phyloP scores from a whole-genome alignment of 1,140 invertebrate species.

The Oryzaephilus surinamensis region DNA sequence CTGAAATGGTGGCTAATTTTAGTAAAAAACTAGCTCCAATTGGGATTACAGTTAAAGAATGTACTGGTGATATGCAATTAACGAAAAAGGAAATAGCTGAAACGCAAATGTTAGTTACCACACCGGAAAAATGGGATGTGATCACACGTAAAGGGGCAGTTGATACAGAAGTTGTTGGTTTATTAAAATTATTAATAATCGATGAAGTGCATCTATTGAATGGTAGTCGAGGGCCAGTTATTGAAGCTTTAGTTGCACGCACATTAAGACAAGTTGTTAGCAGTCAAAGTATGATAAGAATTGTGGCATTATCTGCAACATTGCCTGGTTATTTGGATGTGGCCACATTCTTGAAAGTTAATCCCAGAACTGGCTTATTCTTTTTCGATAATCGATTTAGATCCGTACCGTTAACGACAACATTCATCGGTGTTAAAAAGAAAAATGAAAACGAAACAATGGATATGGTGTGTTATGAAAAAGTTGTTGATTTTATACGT shows the following conservation, averaged over 20 bases:
- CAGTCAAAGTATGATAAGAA: conserved; percentile 93
- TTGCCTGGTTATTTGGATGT: conserved; percentile 98
- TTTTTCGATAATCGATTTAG: conserved; percentile 94
- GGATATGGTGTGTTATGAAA: conserved; percentile 91
- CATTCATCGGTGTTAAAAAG: conserved; percentile 85
- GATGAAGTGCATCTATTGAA: conserved; percentile 98
- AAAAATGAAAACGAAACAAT: conserved; percentile 60
- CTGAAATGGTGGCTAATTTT: conserved; percentile 97
- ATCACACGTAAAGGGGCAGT: conserved; percentile 85
- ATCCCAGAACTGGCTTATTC: conserved; percentile 86
- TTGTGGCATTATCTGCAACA: conserved; percentile 96
- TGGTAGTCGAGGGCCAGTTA: conserved; percentile 93
- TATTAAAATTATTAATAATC: conserved; percentile 92
- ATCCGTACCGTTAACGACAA: conserved; percentile 80
- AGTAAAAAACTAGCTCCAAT: conserved; percentile 62
- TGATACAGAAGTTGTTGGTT: conserved; percentile 79
- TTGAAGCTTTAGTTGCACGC: conserved; percentile 93
- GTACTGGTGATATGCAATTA: conserved; percentile 97
- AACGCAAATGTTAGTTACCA: conserved; percentile 97
- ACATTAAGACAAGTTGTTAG: conserved; percentile 91
- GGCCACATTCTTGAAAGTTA: conserved; percentile 87
- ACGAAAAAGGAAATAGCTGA: conserved; percentile 89
- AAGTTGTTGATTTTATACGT: conserved; percentile 76
- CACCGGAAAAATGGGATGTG: conserved; percentile 99
- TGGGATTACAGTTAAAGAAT: conserved; percentile 78